Conservation (phyloP, 2,797 vertebrate species). For the Thripadectes ignobilis region DNA sequence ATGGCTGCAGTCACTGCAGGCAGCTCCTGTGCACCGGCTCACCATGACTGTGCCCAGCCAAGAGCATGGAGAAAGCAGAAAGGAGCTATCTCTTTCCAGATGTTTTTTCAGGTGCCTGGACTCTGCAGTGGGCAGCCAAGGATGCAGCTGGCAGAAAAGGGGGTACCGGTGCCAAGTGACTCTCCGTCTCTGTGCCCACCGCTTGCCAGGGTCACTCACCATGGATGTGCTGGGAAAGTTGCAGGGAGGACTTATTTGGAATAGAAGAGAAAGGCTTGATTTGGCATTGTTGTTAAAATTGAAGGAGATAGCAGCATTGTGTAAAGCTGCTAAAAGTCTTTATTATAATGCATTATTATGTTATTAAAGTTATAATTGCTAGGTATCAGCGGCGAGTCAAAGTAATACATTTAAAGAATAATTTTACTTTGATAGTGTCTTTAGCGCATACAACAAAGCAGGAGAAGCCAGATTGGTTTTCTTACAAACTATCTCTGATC, state of each 20-base stretch:
- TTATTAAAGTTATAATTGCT: conserved; percentile 30
- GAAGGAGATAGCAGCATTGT: neutral
- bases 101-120: neutral
- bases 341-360: neutral
- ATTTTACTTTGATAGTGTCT: conserved; percentile 14
- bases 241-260: neutral
- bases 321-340: neutral
- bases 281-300: neutral
- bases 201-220: fast-evolving
- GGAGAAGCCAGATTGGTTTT: conserved; percentile 9
- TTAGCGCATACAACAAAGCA: neutral
- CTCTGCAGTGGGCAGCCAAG: neutral
- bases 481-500: conserved; percentile 31
- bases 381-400: neutral
- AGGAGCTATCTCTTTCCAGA: neutral
- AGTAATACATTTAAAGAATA: conserved; percentile 10
- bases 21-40: neutral
- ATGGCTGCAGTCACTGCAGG: neutral
- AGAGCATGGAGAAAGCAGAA: neutral
- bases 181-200: fast-evolving
- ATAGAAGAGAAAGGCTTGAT: neutral
- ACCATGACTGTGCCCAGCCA: fast-evolving
- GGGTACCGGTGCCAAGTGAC: neutral
- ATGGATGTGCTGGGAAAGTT: fast-evolving
- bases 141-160: neutral